phyloP scores from a whole-genome alignment of 2,797 vertebrate species.

The Megalops cyprinoides region DNA sequence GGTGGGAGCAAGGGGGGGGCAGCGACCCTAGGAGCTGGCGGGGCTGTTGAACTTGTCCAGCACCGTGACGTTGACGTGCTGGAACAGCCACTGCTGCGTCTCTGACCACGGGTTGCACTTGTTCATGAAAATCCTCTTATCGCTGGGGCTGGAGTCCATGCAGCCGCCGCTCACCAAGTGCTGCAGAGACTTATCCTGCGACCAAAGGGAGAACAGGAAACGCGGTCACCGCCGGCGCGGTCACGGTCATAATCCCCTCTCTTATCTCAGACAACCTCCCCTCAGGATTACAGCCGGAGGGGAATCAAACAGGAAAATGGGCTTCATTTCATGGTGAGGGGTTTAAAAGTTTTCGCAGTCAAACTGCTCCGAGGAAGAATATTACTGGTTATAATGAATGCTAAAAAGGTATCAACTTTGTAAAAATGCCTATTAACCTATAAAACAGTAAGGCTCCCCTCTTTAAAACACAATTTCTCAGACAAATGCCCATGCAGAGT shows the following conservation, averaged over 20 bases:
- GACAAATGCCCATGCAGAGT: background rate
- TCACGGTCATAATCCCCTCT: constrained; percentile 37
- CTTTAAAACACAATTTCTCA: too few relatives aligned
- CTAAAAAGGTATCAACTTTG: background rate
- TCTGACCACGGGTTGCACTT: constrained; percentile 84
- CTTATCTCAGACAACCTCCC: constrained; percentile 33
- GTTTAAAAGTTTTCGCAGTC: constrained; percentile 17
- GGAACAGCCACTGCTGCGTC: constrained; percentile 89
- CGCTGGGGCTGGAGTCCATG: constrained; percentile 83
- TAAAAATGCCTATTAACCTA: background rate
- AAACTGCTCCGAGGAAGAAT: constrained; percentile 34
- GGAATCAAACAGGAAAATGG: constrained; percentile 12
- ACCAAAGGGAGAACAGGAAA: constrained; percentile 35
- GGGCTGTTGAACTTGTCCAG: constrained; percentile 83
- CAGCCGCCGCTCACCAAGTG: constrained; percentile 87
- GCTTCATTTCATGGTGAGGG: constrained; percentile 30
- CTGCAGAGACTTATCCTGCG: constrained; percentile 85
- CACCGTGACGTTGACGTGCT: constrained; percentile 84
- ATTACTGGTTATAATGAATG: background rate
- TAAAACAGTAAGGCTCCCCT: background rate
- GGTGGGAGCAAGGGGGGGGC: background rate
- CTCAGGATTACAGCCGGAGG: constrained; percentile 42
- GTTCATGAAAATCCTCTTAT: constrained; percentile 91
- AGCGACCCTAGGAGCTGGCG: constrained; percentile 73
- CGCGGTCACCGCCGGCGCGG: constrained; percentile 8